A percentile compares a stretch with the other conserved stretches of the same genome.
These are phyloP conservation scores for Azemiops feae DNA, from an alignment of 2,113 vertebrate species.

Conservation along the genomic window DNA sequence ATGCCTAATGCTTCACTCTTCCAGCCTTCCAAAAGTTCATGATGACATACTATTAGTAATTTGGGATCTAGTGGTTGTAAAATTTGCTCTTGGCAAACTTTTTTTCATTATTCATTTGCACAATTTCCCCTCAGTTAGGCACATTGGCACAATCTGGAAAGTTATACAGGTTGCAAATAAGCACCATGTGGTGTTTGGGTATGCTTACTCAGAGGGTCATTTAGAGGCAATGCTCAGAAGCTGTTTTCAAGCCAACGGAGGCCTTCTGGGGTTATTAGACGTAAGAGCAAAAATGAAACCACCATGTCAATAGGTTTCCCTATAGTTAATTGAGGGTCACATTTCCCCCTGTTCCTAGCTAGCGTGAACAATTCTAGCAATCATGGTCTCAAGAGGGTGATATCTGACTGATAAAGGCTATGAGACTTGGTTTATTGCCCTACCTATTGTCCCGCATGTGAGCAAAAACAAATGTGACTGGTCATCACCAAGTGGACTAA, in stretches of 20 bases:
- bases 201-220: neutral
- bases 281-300: neutral
- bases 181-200: neutral
- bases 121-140: neutral
- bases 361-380: neutral
- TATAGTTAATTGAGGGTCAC: neutral
- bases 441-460: neutral
- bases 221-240: neutral
- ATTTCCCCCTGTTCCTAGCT: neutral
- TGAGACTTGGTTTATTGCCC: neutral
- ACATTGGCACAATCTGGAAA: neutral
- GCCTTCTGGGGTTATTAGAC: neutral
- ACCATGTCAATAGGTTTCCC: neutral
- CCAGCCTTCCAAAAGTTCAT: neutral
- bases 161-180: neutral
- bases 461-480: neutral
- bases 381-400: neutral
- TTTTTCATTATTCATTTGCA: neutral
- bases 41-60: neutral
- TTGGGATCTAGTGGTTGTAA: neutral
- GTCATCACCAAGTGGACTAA: neutral
- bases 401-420: neutral
- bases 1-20: neutral
- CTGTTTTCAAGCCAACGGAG: neutral
- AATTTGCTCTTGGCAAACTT: neutral